Evolutionary conservation across 2,888 invertebrate genomes (phyloP), one percentile per base, ranked within the genome.

Genomic region (Gonocerus acuteangulatus): DNA sequence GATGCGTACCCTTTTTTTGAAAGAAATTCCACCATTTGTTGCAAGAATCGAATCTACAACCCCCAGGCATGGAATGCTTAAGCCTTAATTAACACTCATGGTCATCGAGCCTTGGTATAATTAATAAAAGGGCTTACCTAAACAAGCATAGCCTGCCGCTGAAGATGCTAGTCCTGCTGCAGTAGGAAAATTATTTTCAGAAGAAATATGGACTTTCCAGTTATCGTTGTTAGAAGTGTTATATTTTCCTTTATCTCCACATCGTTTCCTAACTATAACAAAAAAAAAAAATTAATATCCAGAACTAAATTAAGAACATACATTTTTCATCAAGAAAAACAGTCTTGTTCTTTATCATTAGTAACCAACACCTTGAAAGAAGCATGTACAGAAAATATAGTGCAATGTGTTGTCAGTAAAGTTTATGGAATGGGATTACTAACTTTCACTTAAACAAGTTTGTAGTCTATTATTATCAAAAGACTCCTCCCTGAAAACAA

Each of bases 81-180:
- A n/a, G n/a, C n/a, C n/a, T n/a, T n/a, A n/a, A n/a, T n/a, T n/a
- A n/a, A n/a, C n/a, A n/a, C n/a, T n/a, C n/a, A n/a, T n/a, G n/a
- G n/a, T n/a, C n/a, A n/a, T n/a, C n/a, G n/a, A n/a, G n/a, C n/a
- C n/a, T n/a, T n/a, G n/a, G n/a, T n/a, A n/a, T n/a, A n/a, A n/a
- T n/a, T n/a, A n/a, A n/a, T n/a, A n/a, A n/a, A n/a, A n/a, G n/a
- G n/a, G n/a, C 4, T 27, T 70, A 84, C 83, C 81, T 69, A 96
- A 76, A 73, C 95, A 95, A 2, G 97, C 96, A 74, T 95, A 97
- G 2, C 99, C 99, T 42, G 99, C 95, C 22, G 99, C 97, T 61
- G 96, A 96, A 1, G 96, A 97, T 0, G 99, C 99, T 49, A 99
- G 78, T 1, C 99, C 99, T 60, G 97, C 96, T 2, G 95, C 95